phyloP scores from a whole-genome alignment of 2,888 invertebrate genomes.

The Hypomecis punctinalis region DNA sequence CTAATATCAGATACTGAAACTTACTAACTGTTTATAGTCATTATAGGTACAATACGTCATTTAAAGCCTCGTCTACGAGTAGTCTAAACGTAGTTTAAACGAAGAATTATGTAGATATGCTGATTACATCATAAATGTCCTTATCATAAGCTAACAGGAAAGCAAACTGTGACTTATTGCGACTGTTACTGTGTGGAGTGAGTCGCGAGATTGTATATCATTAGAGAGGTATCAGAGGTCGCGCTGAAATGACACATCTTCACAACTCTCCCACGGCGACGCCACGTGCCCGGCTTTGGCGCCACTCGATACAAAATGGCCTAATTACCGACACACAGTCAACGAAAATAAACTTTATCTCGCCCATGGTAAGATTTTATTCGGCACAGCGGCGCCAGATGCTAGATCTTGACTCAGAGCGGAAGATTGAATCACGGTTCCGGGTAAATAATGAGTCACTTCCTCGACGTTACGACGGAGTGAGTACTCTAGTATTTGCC shows the following conservation, averaged over 20 bases:
- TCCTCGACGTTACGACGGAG: slow-evolving; percentile 53
- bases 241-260: slow-evolving; percentile 33
- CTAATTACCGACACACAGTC: slow-evolving; percentile 21
- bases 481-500: slow-evolving; percentile 43
- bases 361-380: slow-evolving; percentile 44
- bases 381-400: slow-evolving; percentile 39
- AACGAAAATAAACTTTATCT: slow-evolving; percentile 49
- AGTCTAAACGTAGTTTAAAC: too few relatives aligned
- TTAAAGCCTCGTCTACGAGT: too few relatives aligned
- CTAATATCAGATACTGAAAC: too few relatives aligned
- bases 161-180: background rate
- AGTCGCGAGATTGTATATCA: background rate
- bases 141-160: too few relatives aligned
- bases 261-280: slow-evolving; percentile 50
- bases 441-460: slow-evolving; percentile 77
- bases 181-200: background rate
- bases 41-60: too few relatives aligned
- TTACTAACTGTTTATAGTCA: too few relatives aligned
- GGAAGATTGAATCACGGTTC: slow-evolving; percentile 76
- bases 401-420: slow-evolving; percentile 61
- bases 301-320: slow-evolving; percentile 24
- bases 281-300: slow-evolving; percentile 37
- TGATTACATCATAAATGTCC: too few relatives aligned
- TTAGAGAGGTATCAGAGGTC: slow-evolving; percentile 2
- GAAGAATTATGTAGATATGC: too few relatives aligned